Conservation (phyloP, 35 echinoderm and acorn worm genomes). For the Amphiura filiformis region DNA sequence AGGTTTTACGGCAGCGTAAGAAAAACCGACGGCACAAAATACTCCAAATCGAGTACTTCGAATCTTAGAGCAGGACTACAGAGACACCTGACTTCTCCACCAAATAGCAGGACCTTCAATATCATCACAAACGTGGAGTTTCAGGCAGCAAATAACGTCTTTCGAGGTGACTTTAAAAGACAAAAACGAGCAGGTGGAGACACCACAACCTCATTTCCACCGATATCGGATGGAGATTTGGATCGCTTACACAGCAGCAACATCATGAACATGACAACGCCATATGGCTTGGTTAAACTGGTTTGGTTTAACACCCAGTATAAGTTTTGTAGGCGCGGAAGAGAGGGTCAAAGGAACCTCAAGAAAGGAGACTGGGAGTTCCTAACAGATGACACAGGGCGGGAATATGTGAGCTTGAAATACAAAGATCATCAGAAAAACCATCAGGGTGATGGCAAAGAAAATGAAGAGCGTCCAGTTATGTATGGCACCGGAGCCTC, state of each 20-base stretch:
- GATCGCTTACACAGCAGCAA: background rate
- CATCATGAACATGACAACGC: background rate
- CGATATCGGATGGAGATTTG: background rate
- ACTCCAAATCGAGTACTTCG: background rate
- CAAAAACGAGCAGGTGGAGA: background rate
- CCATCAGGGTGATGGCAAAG: background rate
- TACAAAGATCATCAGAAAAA: background rate
- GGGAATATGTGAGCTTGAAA: background rate
- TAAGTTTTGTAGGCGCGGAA: background rate
- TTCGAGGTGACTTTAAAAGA: background rate
- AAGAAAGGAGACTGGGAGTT: background rate
- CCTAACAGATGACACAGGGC: background rate
- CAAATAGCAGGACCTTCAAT: background rate
- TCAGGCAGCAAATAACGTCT: background rate
- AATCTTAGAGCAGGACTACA: background rate
- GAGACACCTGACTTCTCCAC: background rate
- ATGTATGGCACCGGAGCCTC: background rate
- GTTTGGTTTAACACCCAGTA: background rate
- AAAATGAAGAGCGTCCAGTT: background rate
- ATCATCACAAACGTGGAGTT: background rate
- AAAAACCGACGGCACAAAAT: background rate
- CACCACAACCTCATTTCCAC: background rate
- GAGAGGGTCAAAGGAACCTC: background rate
- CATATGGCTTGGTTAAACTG: background rate
- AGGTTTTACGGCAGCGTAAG: background rate